Evolutionary conservation across 2,113 vertebrate genomes (phyloP).

Genomic region (Cinclus cinclus): DNA sequence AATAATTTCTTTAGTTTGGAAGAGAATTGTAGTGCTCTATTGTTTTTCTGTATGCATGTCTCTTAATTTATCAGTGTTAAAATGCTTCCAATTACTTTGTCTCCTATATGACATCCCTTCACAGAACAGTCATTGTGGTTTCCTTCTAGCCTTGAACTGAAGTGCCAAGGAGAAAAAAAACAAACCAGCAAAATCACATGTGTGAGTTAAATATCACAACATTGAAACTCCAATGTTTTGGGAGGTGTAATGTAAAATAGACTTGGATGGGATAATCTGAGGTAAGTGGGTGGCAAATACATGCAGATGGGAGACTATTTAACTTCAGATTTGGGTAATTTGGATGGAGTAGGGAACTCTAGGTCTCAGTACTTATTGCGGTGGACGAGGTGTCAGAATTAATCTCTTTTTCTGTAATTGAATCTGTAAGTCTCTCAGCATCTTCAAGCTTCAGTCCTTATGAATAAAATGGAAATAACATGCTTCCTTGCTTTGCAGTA

Average conservation of each 20-base stretch:
- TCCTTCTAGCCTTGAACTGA: not conserved
- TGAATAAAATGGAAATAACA: not conserved
- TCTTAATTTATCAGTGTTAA: not conserved
- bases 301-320: slow-evolving; percentile 27
- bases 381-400: slow-evolving; percentile 37
- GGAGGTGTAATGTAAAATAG: slow-evolving; percentile 24
- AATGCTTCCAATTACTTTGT: not conserved
- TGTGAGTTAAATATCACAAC: not conserved
- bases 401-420: slow-evolving; percentile 29
- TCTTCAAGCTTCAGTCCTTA: not conserved
- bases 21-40: slow-evolving; percentile 18
- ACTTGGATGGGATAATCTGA: slow-evolving; percentile 25
- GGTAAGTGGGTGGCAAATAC: slow-evolving; percentile 38
- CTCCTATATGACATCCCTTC: not conserved
- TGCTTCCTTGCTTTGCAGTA: not conserved
- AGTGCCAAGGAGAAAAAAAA: not conserved
- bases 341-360: not conserved
- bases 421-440: slow-evolving; percentile 24
- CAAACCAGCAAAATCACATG: not conserved
- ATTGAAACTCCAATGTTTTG: not conserved
- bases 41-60: not conserved
- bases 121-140: not conserved
- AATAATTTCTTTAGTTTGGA: slow-evolving; percentile 35
- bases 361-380: not conserved
- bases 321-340: slow-evolving; percentile 15